These are phyloP conservation scores for Pseudococcus viburni DNA, from an alignment of 2,888 invertebrate species.

Conservation along the genomic window DNA sequence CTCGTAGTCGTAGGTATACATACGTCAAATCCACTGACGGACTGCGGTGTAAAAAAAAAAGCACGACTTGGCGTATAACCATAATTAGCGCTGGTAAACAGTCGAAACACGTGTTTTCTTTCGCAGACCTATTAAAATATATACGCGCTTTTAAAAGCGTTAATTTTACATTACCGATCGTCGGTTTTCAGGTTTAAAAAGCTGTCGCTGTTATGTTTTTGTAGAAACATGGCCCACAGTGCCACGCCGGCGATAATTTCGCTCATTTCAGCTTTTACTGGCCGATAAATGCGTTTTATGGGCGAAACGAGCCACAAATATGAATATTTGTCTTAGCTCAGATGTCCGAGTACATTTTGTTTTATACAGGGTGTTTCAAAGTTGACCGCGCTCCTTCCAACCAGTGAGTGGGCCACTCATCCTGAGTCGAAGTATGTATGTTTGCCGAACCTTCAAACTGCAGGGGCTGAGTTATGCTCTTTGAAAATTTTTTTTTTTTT, in stretches of 20 bases:
- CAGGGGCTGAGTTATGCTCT: too few species aligned
- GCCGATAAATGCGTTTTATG: constrained; percentile 1
- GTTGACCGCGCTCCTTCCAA: too few species aligned
- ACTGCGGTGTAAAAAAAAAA: not conserved
- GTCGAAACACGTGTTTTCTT: constrained; percentile 40
- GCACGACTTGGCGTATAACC: not conserved
- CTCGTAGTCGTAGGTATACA: too few species aligned
- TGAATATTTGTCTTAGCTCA: not conserved
- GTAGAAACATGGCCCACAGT: not conserved
- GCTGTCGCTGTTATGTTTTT: not conserved
- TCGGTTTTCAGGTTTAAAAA: constrained; percentile 5
- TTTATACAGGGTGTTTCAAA: too few species aligned
- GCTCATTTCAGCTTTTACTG: not conserved
- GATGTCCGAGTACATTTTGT: not conserved
- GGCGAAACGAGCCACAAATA: constrained; percentile 3
- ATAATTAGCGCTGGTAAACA: constrained; percentile 29
- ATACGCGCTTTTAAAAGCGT: constrained; percentile 31
- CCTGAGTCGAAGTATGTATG: too few species aligned
- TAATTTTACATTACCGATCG: constrained; percentile 40
- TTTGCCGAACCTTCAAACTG: too few species aligned
- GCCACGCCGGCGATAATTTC: not conserved
- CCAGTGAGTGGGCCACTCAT: too few species aligned
- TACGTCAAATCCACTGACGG: too few species aligned
- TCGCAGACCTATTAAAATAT: constrained; percentile 19
- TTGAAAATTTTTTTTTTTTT: too few species aligned